Percentiles rank a stretch among this genome's conserved stretches.
These are phyloP conservation scores for Leptinotarsa haldemani DNA, from an alignment of 2,888 invertebrate species.

Conservation along the genomic window DNA sequence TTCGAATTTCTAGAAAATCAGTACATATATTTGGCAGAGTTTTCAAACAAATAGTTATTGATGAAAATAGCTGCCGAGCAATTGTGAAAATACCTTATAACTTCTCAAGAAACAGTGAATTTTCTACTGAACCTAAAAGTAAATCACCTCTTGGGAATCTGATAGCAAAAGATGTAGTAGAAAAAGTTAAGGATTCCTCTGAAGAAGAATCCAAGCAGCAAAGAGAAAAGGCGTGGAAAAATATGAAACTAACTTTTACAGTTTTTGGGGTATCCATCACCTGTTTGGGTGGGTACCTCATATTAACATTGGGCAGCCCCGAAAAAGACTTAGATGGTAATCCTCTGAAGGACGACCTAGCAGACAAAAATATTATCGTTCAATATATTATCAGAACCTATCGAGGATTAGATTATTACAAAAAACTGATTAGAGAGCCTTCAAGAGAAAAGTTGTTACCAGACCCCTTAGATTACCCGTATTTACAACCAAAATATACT, in stretches of 20 bases:
- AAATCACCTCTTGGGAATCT: constrained; percentile 52
- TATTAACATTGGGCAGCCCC: constrained; percentile 81
- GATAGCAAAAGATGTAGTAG: constrained; percentile 49
- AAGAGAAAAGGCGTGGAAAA: constrained; percentile 59
- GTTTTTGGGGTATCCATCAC: constrained; percentile 73
- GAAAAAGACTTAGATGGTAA: constrained; percentile 79
- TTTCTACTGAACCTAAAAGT: constrained; percentile 40
- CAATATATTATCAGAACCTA: constrained; percentile 78
- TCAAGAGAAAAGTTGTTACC: constrained; percentile 93
- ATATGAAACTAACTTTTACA: constrained; percentile 60
- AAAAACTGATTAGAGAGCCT: constrained; percentile 88
- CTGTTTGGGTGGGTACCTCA: constrained; percentile 71
- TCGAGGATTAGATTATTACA: constrained; percentile 61
- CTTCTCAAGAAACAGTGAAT: constrained; percentile 38
- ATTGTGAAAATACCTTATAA: constrained; percentile 44
- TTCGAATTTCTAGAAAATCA: constrained; percentile 47
- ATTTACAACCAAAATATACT: constrained; percentile 96
- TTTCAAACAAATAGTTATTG: constrained; percentile 46
- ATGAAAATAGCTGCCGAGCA: constrained; percentile 40
- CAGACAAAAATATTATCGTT: constrained; percentile 72
- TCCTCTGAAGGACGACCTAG: constrained; percentile 80
- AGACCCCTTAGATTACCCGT: constrained; percentile 90
- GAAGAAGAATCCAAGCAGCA: constrained; percentile 56
- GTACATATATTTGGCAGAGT: constrained; percentile 44
- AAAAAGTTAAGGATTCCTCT: constrained; percentile 43